Evolutionary conservation across 2,797 vertebrate genomes (phyloP).

Genomic region (Pantherophis alleghaniensis): DNA sequence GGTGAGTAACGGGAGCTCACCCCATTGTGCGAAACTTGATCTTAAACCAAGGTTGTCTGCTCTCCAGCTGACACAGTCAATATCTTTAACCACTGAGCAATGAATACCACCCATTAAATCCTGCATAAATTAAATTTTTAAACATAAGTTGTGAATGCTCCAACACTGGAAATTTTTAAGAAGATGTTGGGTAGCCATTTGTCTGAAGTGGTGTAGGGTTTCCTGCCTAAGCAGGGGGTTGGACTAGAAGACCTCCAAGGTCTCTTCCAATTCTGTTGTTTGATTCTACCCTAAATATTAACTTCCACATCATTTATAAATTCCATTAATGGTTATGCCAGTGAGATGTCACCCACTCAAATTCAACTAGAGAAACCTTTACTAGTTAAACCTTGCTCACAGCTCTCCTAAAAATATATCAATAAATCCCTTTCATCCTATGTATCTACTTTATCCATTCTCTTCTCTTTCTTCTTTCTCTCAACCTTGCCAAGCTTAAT

Average conservation of each 20-base stretch:
- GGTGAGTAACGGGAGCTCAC: background rate
- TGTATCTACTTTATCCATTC: background rate
- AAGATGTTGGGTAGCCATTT: too few relatives aligned
- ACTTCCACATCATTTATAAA: background rate
- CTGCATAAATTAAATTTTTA: background rate
- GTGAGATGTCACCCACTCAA: background rate
- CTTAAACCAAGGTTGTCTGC: background rate
- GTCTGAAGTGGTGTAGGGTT: too few relatives aligned
- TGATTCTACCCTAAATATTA: background rate
- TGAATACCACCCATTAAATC: background rate
- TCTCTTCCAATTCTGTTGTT: too few relatives aligned
- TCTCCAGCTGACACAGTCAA: background rate
- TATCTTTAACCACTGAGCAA: background rate
- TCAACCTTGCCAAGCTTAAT: background rate
- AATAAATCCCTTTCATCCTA: background rate
- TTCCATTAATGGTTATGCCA: background rate
- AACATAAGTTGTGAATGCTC: too few relatives aligned
- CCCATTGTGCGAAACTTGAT: background rate
- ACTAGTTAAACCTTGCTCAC: background rate
- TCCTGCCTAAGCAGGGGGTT: too few relatives aligned
- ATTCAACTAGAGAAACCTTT: background rate
- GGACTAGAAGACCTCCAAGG: too few relatives aligned
- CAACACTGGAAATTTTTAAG: too few relatives aligned
- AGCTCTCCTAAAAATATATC: background rate
- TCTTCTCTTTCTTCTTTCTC: background rate